These are phyloP conservation scores for Leptonema lineaticorne DNA, from an alignment of 1,140 invertebrate species.

Conservation along the genomic window DNA sequence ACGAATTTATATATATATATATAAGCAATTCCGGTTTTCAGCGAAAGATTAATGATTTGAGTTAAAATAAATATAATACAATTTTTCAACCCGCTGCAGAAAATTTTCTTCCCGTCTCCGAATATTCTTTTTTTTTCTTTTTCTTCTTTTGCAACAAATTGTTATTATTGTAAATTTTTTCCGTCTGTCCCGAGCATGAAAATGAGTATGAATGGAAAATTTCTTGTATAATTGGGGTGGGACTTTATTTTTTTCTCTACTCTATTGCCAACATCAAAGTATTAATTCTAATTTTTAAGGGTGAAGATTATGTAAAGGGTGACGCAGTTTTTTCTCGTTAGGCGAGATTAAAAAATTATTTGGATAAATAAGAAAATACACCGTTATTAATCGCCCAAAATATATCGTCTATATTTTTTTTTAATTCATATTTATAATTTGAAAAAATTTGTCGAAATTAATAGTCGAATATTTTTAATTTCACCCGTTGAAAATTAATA, in stretches of 20 bases:
- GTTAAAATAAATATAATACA: slow-evolving; percentile 25
- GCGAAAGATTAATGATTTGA: slow-evolving; percentile 15
- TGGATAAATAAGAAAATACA: too few relatives aligned
- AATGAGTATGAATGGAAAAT: slow-evolving; percentile 38
- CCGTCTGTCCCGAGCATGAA: slow-evolving; percentile 31
- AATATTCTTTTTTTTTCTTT: slow-evolving; percentile 3
- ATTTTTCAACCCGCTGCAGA: too few relatives aligned
- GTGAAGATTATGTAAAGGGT: not conserved
- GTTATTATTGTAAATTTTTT: slow-evolving; percentile 40
- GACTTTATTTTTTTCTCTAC: not conserved
- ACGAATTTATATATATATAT: too few relatives aligned
- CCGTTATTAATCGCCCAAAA: too few relatives aligned
- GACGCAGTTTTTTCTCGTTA: too few relatives aligned
- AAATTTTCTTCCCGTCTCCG: slow-evolving; percentile 3
- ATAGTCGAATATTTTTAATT: too few relatives aligned
- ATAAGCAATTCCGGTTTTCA: not conserved
- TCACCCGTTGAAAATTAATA: too few relatives aligned
- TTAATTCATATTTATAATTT: too few relatives aligned
- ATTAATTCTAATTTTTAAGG: slow-evolving; percentile 16
- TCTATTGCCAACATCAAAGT: slow-evolving; percentile 16
- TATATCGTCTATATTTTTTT: too few relatives aligned
- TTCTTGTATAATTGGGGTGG: slow-evolving; percentile 16
- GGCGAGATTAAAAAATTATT: too few relatives aligned
- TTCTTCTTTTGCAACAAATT: slow-evolving; percentile 24
- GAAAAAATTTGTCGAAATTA: too few relatives aligned